These are phyloP conservation scores for Turnix velox DNA, from an alignment of 2,113 vertebrate genomes.

Conservation along the genomic window DNA sequence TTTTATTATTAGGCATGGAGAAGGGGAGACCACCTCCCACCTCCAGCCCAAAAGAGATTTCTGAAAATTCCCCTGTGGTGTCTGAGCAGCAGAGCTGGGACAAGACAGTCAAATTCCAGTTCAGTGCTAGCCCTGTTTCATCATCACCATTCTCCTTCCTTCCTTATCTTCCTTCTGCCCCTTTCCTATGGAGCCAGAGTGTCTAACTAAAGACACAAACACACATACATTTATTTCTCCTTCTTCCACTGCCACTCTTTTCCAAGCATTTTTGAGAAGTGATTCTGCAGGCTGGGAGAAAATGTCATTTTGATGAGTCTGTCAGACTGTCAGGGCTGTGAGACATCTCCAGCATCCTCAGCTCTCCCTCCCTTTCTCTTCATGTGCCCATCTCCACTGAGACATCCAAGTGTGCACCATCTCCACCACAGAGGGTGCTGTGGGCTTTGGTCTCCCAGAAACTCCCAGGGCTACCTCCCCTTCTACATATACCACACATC, in stretches of 20 bases:
- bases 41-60: background rate
- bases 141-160: background rate
- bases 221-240: background rate
- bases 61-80: background rate
- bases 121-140: background rate
- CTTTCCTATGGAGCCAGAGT: background rate
- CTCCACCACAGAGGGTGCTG: background rate
- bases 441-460: background rate
- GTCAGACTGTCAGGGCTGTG: background rate
- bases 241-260: background rate
- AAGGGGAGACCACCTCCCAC: background rate
- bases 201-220: background rate
- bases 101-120: background rate
- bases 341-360: background rate
- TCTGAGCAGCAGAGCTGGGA: background rate
- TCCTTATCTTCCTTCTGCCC: background rate
- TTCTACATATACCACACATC: background rate
- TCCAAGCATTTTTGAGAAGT: background rate
- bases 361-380: background rate
- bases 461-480: background rate
- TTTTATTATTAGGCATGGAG: background rate
- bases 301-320: background rate
- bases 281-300: background rate
- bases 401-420: background rate
- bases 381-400: accelerated